Percentiles rank a stretch among this genome's conserved stretches.
phyloP scores from a whole-genome alignment of 2,113 vertebrate genomes.

The Misgurnus mizolepis region DNA sequence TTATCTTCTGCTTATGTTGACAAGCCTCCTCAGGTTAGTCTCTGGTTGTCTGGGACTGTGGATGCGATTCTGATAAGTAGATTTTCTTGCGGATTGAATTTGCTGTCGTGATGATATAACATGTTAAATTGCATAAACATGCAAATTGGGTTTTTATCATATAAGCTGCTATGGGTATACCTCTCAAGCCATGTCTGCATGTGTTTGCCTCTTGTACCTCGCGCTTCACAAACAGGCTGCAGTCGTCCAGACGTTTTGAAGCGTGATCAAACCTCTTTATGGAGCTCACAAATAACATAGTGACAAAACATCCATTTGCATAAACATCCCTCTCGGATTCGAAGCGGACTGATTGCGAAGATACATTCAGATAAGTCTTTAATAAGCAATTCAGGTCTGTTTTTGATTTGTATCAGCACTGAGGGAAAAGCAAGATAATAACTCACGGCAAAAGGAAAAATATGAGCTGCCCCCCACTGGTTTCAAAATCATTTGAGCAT shows the following conservation, averaged over 20 bases:
- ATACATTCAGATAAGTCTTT: constrained; percentile 49
- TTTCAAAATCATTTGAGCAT: constrained; percentile 49
- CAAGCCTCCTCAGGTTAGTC: constrained; percentile 36
- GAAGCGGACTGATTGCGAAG: constrained; percentile 34
- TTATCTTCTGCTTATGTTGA: constrained; percentile 41
- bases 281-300: constrained; percentile 34
- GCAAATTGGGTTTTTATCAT: constrained; percentile 8
- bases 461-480: constrained; percentile 26
- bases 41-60: constrained; percentile 2
- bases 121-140: constrained; percentile 35
- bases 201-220: neutral
- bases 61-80: constrained; percentile 34
- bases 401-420: constrained; percentile 49
- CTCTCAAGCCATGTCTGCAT: neutral
- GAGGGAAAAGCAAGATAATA: constrained; percentile 39
- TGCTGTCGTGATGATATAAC: constrained; percentile 23
- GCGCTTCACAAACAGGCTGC: neutral
- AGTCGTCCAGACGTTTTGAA: constrained; percentile 1
- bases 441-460: constrained; percentile 27
- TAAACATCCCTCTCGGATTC: constrained; percentile 31
- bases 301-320: constrained; percentile 38
- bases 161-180: neutral
- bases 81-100: constrained; percentile 31
- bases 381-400: constrained; percentile 41
- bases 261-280: constrained; percentile 9